Base-by-base conservation (phyloP, 2,888 invertebrate species). In the Eudemis profundana region DNA sequence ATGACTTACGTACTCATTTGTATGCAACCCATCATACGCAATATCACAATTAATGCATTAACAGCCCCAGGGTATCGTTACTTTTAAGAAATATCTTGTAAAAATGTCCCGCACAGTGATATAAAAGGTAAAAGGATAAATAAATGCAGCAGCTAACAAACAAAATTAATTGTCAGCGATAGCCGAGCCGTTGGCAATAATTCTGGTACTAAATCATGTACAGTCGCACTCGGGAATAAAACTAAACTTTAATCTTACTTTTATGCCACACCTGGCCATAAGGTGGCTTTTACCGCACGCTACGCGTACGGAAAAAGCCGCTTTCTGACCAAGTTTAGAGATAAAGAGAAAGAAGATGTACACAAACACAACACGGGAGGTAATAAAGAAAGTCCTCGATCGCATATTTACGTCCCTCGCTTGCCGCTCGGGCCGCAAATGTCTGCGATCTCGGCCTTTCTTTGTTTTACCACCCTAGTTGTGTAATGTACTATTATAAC, bases 101-200 rank as follows among this genome's bases (percentile, higher is more conserved):
- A 56, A 42, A 56, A 19, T 42, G 15, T 3, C 42, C 10, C 42
- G 56, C 29, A 42, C 56, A 56, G 17, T 56, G 56, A 54, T 40
- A 54, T 27, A 56, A 56, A 56, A 56, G 27, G 42, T 38, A 42
- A 42, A 23, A 15, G 42, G 23, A 59, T 47, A 59, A 59, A 59
- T 51, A 44, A 61, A 40, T 15, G 29, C 51, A 33, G 44, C 51
- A 44, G 56, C 56, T 56, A 56, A 17, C 51, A 53, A 36, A 42
- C 44, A 36, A 38, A 46, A 61, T 53, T 61, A 61, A 61, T 61
- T 44, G 61, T 46, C 53, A 12, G 27, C 36, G 53, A 62, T 54
- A 61, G 40, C 60, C 46, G 46, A 46, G 61, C 61, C 61, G 42
- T 27, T 17, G 51, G 61, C 61, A 54, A 51, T 61, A 51, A 33